Percentiles rank a stretch among this genome's conserved stretches.
These are phyloP conservation scores for Lithobates sylvaticus DNA, from an alignment of 2,797 vertebrate genomes.

Conservation along the genomic window DNA sequence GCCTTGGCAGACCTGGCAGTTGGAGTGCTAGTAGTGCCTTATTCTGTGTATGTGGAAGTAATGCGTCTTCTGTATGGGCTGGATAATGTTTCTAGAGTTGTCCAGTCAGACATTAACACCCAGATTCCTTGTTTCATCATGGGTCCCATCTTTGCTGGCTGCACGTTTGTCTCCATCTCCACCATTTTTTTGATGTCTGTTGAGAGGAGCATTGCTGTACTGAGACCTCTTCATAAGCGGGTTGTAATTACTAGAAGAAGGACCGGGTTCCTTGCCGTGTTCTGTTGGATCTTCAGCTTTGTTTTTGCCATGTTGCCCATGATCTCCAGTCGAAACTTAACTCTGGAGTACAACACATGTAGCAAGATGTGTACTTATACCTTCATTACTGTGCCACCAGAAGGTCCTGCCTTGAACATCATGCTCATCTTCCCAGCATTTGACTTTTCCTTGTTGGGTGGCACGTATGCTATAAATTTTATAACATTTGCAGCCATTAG, in stretches of 20 bases:
- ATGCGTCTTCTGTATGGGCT: slow-evolving; percentile 57
- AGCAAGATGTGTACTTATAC: slow-evolving; percentile 86
- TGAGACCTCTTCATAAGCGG: slow-evolving; percentile 83
- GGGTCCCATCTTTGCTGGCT: slow-evolving; percentile 82
- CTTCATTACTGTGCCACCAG: slow-evolving; percentile 70
- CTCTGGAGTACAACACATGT: slow-evolving; percentile 83
- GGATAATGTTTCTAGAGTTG: slow-evolving; percentile 65
- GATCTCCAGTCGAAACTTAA: slow-evolving; percentile 77
- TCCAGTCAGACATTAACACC: background rate
- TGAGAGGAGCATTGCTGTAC: slow-evolving; percentile 83
- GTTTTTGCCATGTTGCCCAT: slow-evolving; percentile 78
- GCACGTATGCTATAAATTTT: slow-evolving; percentile 79
- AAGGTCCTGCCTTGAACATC: slow-evolving; percentile 72
- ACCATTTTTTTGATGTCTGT: slow-evolving; percentile 86
- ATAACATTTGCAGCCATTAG: slow-evolving; percentile 82
- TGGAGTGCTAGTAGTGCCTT: slow-evolving; percentile 82
- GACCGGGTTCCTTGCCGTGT: slow-evolving; percentile 76
- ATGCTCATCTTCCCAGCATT: slow-evolving; percentile 83
- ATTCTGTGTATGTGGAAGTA: slow-evolving; percentile 84
- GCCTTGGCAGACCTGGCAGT: slow-evolving; percentile 85
- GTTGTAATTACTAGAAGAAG: slow-evolving; percentile 78
- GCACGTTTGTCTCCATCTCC: slow-evolving; percentile 86
- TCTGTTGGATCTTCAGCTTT: slow-evolving; percentile 82
- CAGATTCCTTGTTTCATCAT: slow-evolving; percentile 84
- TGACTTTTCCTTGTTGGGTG: slow-evolving; percentile 81